phyloP scores from a whole-genome alignment of 1,140 invertebrate species.

The Achatina immaculata region DNA sequence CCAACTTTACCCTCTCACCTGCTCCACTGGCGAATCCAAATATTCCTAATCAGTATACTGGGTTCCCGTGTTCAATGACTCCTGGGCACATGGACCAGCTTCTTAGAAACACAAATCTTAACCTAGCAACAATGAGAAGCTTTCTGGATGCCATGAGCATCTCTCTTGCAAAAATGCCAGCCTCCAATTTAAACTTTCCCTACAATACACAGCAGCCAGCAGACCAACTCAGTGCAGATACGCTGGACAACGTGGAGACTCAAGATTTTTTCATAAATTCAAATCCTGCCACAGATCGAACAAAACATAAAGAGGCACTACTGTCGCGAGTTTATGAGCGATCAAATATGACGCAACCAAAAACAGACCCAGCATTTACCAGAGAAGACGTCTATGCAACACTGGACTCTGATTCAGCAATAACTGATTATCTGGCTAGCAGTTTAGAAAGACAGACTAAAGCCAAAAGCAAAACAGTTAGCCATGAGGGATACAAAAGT shows the following conservation, averaged over 20 bases:
- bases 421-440: constrained; percentile 11
- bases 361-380: not conserved
- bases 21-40: not conserved
- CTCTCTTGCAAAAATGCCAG: constrained; percentile 12
- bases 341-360: not conserved
- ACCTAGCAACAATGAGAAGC: constrained; percentile 15
- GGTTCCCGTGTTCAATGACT: constrained; percentile 12
- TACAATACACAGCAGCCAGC: not conserved
- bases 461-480: not conserved
- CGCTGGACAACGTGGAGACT: constrained; percentile 8
- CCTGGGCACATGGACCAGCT: constrained; percentile 17
- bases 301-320: too few species aligned
- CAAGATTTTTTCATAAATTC: constrained; percentile 21
- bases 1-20: constrained; percentile 1
- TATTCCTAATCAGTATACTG: constrained; percentile 7
- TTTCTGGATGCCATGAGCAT: constrained; percentile 29
- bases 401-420: not conserved
- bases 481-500: not conserved
- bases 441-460: not conserved
- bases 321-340: not conserved
- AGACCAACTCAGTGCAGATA: not conserved
- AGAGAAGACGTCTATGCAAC: constrained; percentile 11
- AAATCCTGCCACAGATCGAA: not conserved
- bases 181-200: not conserved
- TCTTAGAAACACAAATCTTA: constrained; percentile 17